Percentiles rank a stretch among this genome's conserved stretches.
Evolutionary conservation across 2,113 vertebrate genomes (phyloP).

Genomic region (Caranx melampygus): DNA sequence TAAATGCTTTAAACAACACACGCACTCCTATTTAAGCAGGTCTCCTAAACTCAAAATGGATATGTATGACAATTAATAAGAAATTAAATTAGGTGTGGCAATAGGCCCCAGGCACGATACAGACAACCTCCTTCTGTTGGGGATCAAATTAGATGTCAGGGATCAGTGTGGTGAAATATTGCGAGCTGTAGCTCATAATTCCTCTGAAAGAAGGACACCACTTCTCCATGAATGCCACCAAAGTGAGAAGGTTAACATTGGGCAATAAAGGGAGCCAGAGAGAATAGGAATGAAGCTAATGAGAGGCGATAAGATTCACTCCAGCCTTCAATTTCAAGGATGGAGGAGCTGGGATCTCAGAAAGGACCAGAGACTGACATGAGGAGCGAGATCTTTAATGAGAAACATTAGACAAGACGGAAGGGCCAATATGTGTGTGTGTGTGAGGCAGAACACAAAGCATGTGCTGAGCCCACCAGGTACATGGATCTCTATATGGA

Average conservation of each 20-base stretch:
- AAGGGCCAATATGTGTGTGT: constrained; percentile 47
- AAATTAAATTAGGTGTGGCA: constrained; percentile 32
- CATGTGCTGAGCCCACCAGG: constrained; percentile 38
- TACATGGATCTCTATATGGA: constrained; percentile 37
- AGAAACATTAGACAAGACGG: constrained; percentile 71
- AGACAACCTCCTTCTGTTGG: constrained; percentile 55
- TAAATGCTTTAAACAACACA: constrained; percentile 45
- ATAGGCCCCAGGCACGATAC: constrained; percentile 33
- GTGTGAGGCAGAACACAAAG: constrained; percentile 58
- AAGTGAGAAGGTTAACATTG: constrained; percentile 79
- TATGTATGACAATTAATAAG: constrained; percentile 47
- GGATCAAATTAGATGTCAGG: constrained; percentile 75
- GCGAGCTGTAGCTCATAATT: constrained; percentile 54
- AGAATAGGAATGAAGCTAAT: constrained; percentile 81
- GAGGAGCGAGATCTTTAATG: constrained; percentile 68
- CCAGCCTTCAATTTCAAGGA: constrained; percentile 82
- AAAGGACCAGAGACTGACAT: constrained; percentile 62
- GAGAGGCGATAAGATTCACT: constrained; percentile 83
- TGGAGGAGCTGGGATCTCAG: constrained; percentile 69
- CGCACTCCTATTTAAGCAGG: constrained; percentile 7
- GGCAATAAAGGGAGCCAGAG: constrained; percentile 73
- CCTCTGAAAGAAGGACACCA: constrained; percentile 60
- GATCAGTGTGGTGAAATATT: constrained; percentile 70
- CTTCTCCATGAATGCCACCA: constrained; percentile 57
- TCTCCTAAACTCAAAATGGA: constrained; percentile 39